Evolutionary conservation across 1,140 invertebrate genomes (phyloP), one percentile per base, ranked within the genome.

Genomic region (Drosophila suzukii): DNA sequence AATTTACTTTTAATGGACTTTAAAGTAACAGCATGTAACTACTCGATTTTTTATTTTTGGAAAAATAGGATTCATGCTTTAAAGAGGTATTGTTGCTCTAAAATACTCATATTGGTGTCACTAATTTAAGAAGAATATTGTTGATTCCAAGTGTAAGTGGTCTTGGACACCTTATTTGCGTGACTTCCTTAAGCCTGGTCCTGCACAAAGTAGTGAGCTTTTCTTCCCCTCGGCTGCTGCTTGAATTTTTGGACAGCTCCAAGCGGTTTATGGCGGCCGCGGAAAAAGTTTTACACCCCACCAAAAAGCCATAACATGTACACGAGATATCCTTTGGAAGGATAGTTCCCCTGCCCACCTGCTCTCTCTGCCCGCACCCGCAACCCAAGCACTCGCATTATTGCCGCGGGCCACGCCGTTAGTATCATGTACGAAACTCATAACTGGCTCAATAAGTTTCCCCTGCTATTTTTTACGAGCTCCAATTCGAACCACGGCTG

Each of bases 361-460:
- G 32, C n/a, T 15, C 12, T 24, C 17, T n/a, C 20, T n/a, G 39
- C 54, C 47, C n/a, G 34, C 56, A 53, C 54, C 47, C n/a, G 34
- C 56, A 53, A 39, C 51, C 49, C 62, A 67, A 44, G 70, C 70
- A 79, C 61, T 58, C 56, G 67, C 81, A 86, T 88, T 86, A 86
- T 86, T 86, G 79, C 84, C 66, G 79, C 51, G 72, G 71, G 75
- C 79, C 79, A 50, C 60, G 84, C 79, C 79, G 79, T 89, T 88
- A 88, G 84, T 89, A 84, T 81, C 84, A 90, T 89, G 84, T 89
- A 89, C 85, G 77, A 71, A 88, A 89, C 81, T 89, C 84, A 89
- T 89, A 89, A 89, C 84, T 89, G 88, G 84, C 84, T 89, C 84
- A 89, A 89, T 89, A 89, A 89, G 84, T 89, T 89, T 84, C 61